phyloP scores from a whole-genome alignment of 2,888 invertebrate genomes.

The Drosophila paramelanica region DNA sequence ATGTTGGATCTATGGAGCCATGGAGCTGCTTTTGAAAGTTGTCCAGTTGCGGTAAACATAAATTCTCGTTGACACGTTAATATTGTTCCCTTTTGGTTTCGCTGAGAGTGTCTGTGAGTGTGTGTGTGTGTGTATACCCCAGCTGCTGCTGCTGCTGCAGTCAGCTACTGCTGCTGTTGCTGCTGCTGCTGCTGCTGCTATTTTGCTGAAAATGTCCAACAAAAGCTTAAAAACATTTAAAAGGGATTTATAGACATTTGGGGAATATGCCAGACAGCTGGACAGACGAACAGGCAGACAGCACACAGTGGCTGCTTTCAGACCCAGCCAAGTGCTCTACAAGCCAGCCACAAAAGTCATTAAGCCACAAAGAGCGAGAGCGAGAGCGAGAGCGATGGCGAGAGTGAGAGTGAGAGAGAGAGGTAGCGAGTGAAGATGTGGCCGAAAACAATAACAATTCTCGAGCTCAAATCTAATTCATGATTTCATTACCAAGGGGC shows the following conservation, averaged over 20 bases:
- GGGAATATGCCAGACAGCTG: constrained; percentile 71
- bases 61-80: constrained; percentile 81
- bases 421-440: constrained; percentile 18
- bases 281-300: constrained; percentile 14
- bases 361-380: constrained; percentile 52
- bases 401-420: constrained; percentile 1
- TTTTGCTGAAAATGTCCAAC: constrained; percentile 77
- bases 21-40: constrained; percentile 79
- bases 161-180: constrained; percentile 23
- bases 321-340: constrained; percentile 32
- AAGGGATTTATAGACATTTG: constrained; percentile 81
- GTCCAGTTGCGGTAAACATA: constrained; percentile 81
- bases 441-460: constrained; percentile 76
- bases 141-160: constrained; percentile 39
- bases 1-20: constrained; percentile 61
- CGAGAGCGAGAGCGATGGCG: constrained; percentile 5
- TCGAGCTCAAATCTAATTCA: constrained; percentile 79
- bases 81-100: constrained; percentile 79
- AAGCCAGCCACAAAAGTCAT: constrained; percentile 68
- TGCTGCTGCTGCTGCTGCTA: constrained; percentile 27
- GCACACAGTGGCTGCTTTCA: constrained; percentile 6
- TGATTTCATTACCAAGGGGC: constrained; percentile 73
- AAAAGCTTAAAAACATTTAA: constrained; percentile 81
- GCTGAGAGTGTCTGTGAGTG: constrained; percentile 15
- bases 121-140: constrained; percentile 7